phyloP scores from a whole-genome alignment of 2,113 vertebrate species.

The Melanostigma gelatinosum region DNA sequence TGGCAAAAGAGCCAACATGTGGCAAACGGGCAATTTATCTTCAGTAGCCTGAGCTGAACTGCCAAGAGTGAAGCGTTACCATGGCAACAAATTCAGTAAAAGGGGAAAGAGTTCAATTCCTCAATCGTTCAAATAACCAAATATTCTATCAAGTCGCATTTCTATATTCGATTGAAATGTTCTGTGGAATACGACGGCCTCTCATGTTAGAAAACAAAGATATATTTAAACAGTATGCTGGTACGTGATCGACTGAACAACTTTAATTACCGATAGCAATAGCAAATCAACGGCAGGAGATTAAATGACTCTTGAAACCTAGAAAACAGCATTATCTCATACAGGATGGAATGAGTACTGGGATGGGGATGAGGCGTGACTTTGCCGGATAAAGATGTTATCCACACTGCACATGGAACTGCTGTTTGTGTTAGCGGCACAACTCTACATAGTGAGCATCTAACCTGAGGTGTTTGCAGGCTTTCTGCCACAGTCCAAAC shows the following conservation, averaged over 20 bases:
- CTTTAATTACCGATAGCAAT: not conserved
- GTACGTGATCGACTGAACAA: not conserved
- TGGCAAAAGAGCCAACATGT: constrained; percentile 78
- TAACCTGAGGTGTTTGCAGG: not conserved
- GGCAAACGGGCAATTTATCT: constrained; percentile 75
- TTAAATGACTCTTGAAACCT: not conserved
- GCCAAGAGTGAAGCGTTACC: constrained; percentile 53
- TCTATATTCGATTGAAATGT: constrained; percentile 21
- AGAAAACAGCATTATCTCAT: not conserved
- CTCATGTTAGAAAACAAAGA: constrained; percentile 21
- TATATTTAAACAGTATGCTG: constrained; percentile 1
- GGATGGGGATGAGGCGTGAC: not conserved
- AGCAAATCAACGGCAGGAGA: constrained; percentile 1
- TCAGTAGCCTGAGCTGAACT: constrained; percentile 50
- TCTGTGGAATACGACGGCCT: constrained; percentile 15
- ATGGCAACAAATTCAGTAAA: constrained; percentile 55
- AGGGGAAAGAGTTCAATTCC: constrained; percentile 41
- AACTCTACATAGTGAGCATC: not conserved
- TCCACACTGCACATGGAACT: not conserved
- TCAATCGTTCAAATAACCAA: constrained; percentile 43
- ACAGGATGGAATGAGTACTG: not conserved
- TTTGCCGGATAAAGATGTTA: not conserved
- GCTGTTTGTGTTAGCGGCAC: not conserved
- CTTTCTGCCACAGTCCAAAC: not conserved
- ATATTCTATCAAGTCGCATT: constrained; percentile 16